Base-by-base conservation (phyloP, 2,797 vertebrate species). In the Cossypha heuglini region DNA sequence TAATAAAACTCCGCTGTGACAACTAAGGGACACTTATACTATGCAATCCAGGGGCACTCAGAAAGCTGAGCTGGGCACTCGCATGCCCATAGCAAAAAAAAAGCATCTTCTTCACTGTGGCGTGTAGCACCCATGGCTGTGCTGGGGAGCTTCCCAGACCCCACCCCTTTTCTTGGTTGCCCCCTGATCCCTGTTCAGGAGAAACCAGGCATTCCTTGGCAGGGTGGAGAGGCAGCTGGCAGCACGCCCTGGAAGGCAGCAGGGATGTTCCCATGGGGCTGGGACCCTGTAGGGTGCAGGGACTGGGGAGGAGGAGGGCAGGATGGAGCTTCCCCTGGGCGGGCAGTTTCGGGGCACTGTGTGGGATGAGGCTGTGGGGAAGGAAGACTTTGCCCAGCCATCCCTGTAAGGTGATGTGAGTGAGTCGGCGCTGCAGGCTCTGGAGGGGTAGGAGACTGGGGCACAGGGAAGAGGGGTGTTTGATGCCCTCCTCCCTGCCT, bases 281-380 rank as follows among this genome's bases (percentile, higher is more conserved):
- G 74, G 74, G 48, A 90, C 48, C 46, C 73, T 83, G 37, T 35
- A 21, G 72, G 38, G 33, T 57, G 61, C 33, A 35, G 85, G 72
- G 33, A 40, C 46, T 29, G 33, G 16, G 67, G 64, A 75, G 85
- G 74, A 78, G 68, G n/a, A 13, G 52, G 55, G 59, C 49, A 84
- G 73, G 54, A 81, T 72, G 54, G 86, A 81, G 88, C 92, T 95
- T 96, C 94, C 93, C 58, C 92, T 90, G 90, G 91, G 93, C 79
- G 69, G 94, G 94, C 62, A 40, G 88, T 96, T 96, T 95, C 91
- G 0, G 40, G 78, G 35, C 7, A 1, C 31, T 90, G 88, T 93
- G 93, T 95, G 85, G 85, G 93, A 94, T 93, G 91, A 93, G 76
- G 73, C 82, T 91, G 24, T 91, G 88, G 76, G 92, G 92, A 96